Conservation (phyloP, 2,113 vertebrate genomes). For the Ailurus styani region DNA sequence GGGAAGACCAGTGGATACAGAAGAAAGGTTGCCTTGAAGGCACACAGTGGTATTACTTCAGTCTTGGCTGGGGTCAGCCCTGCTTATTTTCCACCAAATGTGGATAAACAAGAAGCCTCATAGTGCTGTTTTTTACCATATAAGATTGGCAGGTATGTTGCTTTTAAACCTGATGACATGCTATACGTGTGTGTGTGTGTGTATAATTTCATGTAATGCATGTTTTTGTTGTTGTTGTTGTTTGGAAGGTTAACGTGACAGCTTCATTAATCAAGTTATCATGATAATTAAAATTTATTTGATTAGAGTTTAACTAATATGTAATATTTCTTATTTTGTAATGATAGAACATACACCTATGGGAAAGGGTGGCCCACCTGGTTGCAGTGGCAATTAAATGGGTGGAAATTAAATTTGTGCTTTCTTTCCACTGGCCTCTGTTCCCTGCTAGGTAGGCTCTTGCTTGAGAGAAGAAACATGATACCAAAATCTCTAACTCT, state of each 20-base stretch:
- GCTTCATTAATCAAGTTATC: not conserved
- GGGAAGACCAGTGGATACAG: not conserved
- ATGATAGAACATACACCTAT: not conserved
- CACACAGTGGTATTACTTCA: not conserved
- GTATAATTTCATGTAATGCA: not conserved
- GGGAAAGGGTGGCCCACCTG: not conserved
- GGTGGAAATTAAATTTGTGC: not conserved
- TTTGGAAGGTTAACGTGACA: not conserved
- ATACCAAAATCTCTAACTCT: not conserved
- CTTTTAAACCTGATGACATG: not conserved
- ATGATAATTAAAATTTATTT: constrained; percentile 9
- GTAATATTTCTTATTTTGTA: not conserved
- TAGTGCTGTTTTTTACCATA: not conserved
- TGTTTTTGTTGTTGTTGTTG: not conserved
- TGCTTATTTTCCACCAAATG: not conserved
- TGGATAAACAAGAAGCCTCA: not conserved
- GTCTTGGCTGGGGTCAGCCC: not conserved
- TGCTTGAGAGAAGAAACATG: not conserved
- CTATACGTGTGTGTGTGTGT: too few species aligned
- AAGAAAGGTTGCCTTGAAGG: not conserved
- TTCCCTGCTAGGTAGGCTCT: not conserved
- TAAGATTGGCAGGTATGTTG: not conserved
- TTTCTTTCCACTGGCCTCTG: not conserved
- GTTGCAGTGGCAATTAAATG: not conserved
- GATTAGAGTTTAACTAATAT: not conserved